Evolutionary conservation across 2,888 invertebrate genomes (phyloP).

Genomic region (Parnassius apollo): DNA sequence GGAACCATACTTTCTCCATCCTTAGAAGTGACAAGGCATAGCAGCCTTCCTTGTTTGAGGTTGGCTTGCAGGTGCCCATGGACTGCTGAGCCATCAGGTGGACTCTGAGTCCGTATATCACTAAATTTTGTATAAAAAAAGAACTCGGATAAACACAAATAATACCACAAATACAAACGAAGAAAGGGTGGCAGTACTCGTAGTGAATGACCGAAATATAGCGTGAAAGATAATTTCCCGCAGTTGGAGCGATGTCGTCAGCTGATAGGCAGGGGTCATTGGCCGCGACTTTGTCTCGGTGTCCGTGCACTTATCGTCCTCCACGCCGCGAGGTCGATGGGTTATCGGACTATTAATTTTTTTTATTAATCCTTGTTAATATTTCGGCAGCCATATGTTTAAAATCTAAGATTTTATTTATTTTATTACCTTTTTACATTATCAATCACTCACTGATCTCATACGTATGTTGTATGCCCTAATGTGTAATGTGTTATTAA

Average conservation of each 20-base stretch:
- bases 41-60: no score
- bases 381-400: slow-evolving; percentile 34
- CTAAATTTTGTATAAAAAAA: no score
- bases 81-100: no score
- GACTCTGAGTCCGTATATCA: no score
- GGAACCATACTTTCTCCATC: no score
- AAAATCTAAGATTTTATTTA: no score
- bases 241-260: slow-evolving; percentile 71
- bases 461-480: no score
- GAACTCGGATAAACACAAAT: background rate
- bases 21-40: no score
- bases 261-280: slow-evolving; percentile 74
- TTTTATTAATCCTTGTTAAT: slow-evolving; percentile 41
- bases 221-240: slow-evolving; percentile 69
- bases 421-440: no score
- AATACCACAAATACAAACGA: slow-evolving; percentile 7
- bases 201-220: slow-evolving; percentile 69
- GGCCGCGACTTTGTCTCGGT: slow-evolving; percentile 75
- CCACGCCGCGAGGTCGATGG: slow-evolving; percentile 54
- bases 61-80: no score
- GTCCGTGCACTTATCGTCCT: slow-evolving; percentile 62
- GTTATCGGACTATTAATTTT: slow-evolving; percentile 56
- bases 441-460: no score
- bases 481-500: no score
- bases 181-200: slow-evolving; percentile 36